Evolutionary conservation across 1,140 invertebrate species (phyloP).

Genomic region (Nasonia giraulti): DNA sequence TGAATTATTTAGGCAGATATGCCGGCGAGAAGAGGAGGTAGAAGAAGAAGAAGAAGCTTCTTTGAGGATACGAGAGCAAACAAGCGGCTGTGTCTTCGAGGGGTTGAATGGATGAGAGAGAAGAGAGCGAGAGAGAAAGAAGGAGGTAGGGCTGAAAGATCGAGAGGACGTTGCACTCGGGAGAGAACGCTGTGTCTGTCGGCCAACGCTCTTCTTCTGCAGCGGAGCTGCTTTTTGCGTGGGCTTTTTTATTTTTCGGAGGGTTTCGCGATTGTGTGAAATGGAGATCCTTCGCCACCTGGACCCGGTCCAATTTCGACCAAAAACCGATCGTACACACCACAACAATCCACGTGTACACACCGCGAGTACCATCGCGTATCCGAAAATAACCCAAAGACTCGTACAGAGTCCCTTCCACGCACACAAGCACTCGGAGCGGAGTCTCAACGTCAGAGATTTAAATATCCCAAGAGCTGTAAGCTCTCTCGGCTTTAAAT

Average conservation of each 20-base stretch:
- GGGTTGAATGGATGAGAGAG: constrained; percentile 26
- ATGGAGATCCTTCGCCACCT: no score
- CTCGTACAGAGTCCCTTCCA: background rate
- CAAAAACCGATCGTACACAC: background rate
- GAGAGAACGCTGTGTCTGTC: no score
- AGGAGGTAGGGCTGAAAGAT: constrained; percentile 24
- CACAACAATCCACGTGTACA: background rate
- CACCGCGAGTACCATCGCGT: background rate
- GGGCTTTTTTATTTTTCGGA: no score
- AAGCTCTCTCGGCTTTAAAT: constrained; percentile 31
- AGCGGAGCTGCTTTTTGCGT: no score
- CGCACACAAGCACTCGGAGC: background rate
- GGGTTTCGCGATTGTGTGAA: no score
- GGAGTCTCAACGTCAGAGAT: background rate
- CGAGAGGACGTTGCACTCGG: constrained; percentile 44
- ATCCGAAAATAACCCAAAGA: background rate
- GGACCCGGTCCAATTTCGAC: no score
- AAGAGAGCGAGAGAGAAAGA: no score
- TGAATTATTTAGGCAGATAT: constrained; percentile 40
- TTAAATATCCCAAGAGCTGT: constrained; percentile 31
- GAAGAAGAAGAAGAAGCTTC: background rate
- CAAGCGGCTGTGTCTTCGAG: constrained; percentile 11
- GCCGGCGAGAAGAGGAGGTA: background rate
- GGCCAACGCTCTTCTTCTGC: background rate
- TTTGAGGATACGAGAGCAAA: constrained; percentile 22